Evolutionary conservation across 2,113 vertebrate species (phyloP).

Genomic region (Anseranas semipalmata): DNA sequence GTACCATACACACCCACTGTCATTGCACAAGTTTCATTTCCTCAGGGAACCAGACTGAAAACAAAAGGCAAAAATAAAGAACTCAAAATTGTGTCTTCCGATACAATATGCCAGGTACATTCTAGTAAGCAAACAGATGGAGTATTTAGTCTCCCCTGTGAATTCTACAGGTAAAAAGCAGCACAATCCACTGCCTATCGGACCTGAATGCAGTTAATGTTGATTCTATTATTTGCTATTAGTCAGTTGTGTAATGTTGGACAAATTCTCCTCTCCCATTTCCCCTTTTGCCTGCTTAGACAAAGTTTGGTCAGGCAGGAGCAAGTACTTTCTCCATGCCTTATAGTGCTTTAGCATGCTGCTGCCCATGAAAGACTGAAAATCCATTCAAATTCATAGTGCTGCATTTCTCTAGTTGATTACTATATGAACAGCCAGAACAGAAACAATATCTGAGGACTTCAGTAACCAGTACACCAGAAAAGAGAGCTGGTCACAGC

Average conservation of each 20-base stretch:
- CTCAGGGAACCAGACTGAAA: constrained; percentile 13
- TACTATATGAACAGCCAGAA: not conserved
- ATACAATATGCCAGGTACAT: not conserved
- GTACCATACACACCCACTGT: not conserved
- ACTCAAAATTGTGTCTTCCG: not conserved
- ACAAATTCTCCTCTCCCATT: not conserved
- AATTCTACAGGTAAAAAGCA: not conserved
- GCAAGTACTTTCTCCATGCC: not conserved
- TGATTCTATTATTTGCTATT: not conserved
- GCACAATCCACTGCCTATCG: fast-evolving
- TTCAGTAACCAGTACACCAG: not conserved
- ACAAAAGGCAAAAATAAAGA: not conserved
- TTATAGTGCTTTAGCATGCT: not conserved
- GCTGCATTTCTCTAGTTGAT: not conserved
- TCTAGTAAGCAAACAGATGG: not conserved
- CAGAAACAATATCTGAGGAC: not conserved
- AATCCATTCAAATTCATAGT: not conserved
- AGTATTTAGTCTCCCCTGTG: not conserved
- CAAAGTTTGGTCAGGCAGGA: not conserved
- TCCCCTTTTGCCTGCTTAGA: constrained; percentile 31
- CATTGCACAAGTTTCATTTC: constrained; percentile 53
- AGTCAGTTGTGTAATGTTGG: constrained; percentile 1
- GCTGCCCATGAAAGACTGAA: not conserved
- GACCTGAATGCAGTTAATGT: not conserved
- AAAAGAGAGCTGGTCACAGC: not conserved